Evolutionary conservation across 37 sponge, comb jelly and placozoan species (phyloP).

Genomic region (Agelas oroides): DNA sequence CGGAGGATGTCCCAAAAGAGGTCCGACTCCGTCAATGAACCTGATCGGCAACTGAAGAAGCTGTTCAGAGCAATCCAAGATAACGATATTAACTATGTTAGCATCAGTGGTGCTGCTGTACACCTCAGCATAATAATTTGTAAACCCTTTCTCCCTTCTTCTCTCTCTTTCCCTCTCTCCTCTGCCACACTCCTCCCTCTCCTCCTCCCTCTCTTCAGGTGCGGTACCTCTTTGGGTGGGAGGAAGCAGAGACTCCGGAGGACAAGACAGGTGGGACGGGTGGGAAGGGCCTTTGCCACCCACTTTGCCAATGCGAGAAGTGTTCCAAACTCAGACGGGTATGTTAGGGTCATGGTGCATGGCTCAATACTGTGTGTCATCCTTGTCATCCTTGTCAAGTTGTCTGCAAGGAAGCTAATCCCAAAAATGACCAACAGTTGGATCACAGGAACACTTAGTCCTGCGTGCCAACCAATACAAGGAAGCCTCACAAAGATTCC

Average conservation of each 20-base stretch:
- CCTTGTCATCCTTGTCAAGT: no score
- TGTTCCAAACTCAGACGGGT: slow-evolving; percentile 72
- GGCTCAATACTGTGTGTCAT: no score
- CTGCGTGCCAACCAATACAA: no score
- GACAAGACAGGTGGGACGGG: background rate
- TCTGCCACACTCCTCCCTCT: background rate
- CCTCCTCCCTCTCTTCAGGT: slow-evolving; percentile 25
- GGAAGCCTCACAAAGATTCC: no score
- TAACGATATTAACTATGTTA: slow-evolving; percentile 58
- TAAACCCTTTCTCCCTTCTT: no score
- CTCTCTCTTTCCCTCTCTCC: no score
- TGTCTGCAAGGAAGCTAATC: no score
- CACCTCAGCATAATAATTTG: no score
- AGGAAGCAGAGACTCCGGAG: background rate
- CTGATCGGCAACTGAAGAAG: slow-evolving; percentile 59
- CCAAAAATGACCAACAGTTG: no score
- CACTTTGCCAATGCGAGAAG: slow-evolving; percentile 84
- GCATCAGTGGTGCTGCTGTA: background rate
- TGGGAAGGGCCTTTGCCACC: slow-evolving; percentile 60
- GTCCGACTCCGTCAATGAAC: slow-evolving; percentile 4
- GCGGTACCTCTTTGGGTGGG: slow-evolving; percentile 67
- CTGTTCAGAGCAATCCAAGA: slow-evolving; percentile 71
- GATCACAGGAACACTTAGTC: no score
- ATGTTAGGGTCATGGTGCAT: no score
- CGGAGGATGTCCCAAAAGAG: slow-evolving; percentile 19